phyloP scores from a whole-genome alignment of 1,140 invertebrate genomes.

The Copidosoma floridanum region DNA sequence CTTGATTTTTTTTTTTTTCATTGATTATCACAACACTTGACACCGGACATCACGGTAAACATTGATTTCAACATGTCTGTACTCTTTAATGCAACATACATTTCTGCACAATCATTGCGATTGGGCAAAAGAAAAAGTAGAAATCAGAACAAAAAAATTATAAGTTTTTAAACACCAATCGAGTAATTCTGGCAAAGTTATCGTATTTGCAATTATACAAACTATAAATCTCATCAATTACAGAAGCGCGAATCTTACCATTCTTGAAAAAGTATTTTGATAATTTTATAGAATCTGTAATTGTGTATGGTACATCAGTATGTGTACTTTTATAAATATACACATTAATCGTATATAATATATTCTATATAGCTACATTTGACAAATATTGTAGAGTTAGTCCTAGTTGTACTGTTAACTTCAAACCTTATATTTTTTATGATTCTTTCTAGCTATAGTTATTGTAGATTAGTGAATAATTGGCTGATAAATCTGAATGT shows the following conservation, averaged over 20 bases:
- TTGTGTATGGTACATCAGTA: constrained; percentile 22
- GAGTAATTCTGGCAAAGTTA: constrained; percentile 12
- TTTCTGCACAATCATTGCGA: too few relatives aligned
- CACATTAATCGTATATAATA: constrained; percentile 10
- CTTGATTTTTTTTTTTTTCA: constrained; percentile 43
- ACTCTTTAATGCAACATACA: too few relatives aligned
- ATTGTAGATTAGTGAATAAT: not conserved
- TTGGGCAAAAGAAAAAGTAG: constrained; percentile 20
- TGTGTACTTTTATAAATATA: constrained; percentile 21
- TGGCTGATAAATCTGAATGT: constrained; percentile 1
- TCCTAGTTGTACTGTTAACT: too few relatives aligned
- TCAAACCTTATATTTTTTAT: constrained; percentile 4
- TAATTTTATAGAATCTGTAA: constrained; percentile 28
- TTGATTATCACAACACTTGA: constrained; percentile 38
- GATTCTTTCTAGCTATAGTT: constrained; percentile 5
- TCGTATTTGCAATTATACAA: constrained; percentile 12
- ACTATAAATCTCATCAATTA: not conserved
- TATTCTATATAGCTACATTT: constrained; percentile 23
- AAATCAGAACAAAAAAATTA: constrained; percentile 1
- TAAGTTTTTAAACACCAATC: too few relatives aligned
- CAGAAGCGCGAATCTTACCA: constrained; percentile 13
- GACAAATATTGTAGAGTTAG: constrained; percentile 14
- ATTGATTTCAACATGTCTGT: constrained; percentile 43
- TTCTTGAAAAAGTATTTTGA: constrained; percentile 28
- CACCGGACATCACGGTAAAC: constrained; percentile 38